These are phyloP conservation scores for Trichopoda pennipes DNA, from an alignment of 2,888 invertebrate genomes.

Conservation along the genomic window DNA sequence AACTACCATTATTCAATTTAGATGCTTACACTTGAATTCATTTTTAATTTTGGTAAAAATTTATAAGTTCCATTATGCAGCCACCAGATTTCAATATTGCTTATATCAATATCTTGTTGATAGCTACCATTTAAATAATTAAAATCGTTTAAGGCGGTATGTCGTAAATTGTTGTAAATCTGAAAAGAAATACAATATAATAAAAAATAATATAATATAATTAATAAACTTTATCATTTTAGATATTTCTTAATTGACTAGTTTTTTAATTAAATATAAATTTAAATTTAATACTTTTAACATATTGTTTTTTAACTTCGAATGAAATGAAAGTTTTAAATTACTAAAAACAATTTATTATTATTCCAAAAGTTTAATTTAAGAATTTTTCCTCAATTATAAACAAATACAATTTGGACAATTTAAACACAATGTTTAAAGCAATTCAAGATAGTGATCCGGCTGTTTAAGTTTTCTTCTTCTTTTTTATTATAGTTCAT, in stretches of 20 bases:
- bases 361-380: no score
- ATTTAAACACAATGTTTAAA: no score
- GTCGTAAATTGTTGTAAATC: constrained; percentile 75
- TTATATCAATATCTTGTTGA: constrained; percentile 75
- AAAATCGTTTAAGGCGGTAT: constrained; percentile 74
- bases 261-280: no score
- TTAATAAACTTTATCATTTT: not conserved
- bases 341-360: no score
- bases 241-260: not conserved
- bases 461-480: no score
- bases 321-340: no score
- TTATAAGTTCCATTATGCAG: constrained; percentile 76
- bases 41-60: constrained; percentile 77
- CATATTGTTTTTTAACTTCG: no score
- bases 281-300: no score
- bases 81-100: constrained; percentile 74
- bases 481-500: no score
- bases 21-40: constrained; percentile 76
- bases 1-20: not conserved
- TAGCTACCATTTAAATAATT: constrained; percentile 73
- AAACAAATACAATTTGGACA: no score
- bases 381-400: no score
- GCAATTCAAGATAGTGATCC: no score
- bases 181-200: constrained; percentile 60
- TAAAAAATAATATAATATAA: not conserved